A percentile compares a stretch with the other conserved stretches of the same genome.
Conservation (phyloP, 2,888 invertebrate genomes). For the Cataglyphis livida region DNA sequence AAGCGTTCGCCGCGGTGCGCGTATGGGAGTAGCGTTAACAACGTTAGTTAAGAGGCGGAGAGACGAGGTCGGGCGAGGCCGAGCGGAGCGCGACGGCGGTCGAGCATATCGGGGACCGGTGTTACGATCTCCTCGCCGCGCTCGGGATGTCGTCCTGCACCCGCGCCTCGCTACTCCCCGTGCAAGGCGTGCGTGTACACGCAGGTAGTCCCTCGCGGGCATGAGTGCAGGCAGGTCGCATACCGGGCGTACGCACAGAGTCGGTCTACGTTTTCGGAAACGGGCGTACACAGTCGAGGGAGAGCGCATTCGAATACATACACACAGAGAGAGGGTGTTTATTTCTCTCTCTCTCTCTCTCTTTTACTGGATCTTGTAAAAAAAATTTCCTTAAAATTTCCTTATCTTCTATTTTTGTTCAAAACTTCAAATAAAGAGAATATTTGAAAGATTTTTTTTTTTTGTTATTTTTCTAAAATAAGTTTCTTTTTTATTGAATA, state of each 20-base stretch:
- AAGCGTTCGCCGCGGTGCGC: background rate
- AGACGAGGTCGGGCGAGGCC: constrained; percentile 15
- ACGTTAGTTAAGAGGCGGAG: constrained; percentile 33
- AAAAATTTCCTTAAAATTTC: no score
- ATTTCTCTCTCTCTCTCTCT: no score
- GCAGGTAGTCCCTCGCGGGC: constrained; percentile 27
- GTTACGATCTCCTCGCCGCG: constrained; percentile 9
- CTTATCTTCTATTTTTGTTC: no score
- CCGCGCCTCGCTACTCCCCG: background rate
- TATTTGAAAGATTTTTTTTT: no score
- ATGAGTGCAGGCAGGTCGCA: constrained; percentile 41
- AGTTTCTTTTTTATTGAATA: no score
- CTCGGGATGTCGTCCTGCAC: constrained; percentile 22
- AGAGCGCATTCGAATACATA: background rate
- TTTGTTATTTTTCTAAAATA: no score
- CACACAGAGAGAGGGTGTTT: background rate
- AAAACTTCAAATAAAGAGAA: no score
- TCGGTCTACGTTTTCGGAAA: constrained; percentile 80
- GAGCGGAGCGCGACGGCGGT: constrained; percentile 21
- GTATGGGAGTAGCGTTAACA: constrained; percentile 23
- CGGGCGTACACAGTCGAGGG: constrained; percentile 70
- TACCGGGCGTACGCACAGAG: constrained; percentile 12
- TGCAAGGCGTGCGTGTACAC: background rate
- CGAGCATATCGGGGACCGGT: constrained; percentile 45
- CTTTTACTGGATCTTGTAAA: no score